Percentiles rank a stretch among this genome's conserved stretches.
Conservation (phyloP, 1,140 invertebrate genomes). For the Bradysia coprophila region DNA sequence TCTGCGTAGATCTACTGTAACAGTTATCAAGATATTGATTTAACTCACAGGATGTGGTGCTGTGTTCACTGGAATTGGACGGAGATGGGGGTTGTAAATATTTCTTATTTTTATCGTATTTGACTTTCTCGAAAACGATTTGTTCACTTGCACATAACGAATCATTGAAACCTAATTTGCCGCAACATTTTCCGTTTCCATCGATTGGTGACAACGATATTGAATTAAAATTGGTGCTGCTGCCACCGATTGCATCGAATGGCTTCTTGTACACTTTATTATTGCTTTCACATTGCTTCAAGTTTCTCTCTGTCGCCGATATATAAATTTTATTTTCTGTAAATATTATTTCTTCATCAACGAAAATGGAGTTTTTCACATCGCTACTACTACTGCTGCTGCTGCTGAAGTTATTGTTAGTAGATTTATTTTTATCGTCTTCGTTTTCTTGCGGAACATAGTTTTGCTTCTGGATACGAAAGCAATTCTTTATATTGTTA, state of each 20-base stretch:
- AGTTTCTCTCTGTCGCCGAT: not conserved
- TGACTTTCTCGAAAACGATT: slow-evolving; percentile 14
- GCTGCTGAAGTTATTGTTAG: not conserved
- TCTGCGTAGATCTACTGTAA: too few relatives aligned
- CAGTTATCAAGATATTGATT: too few relatives aligned
- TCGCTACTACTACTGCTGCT: not conserved
- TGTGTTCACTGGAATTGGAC: slow-evolving; percentile 14
- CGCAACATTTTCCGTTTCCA: not conserved
- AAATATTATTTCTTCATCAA: not conserved
- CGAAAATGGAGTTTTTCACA: not conserved
- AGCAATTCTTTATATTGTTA: not conserved
- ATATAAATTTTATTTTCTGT: slow-evolving; percentile 1
- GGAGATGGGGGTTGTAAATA: slow-evolving; percentile 19
- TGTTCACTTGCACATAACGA: slow-evolving; percentile 1
- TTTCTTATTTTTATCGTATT: slow-evolving; percentile 15
- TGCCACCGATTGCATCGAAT: not conserved
- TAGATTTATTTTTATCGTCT: not conserved
- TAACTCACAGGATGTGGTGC: too few relatives aligned
- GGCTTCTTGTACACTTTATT: not conserved
- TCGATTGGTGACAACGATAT: not conserved
- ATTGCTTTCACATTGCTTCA: not conserved
- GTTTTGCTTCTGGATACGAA: not conserved
- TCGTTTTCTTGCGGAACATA: not conserved
- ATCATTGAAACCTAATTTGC: not conserved
- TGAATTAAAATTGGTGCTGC: not conserved